Evolutionary conservation across 2,113 vertebrate species (phyloP), one percentile per base, ranked within the genome.

Genomic region (Gymnarchus niloticus): DNA sequence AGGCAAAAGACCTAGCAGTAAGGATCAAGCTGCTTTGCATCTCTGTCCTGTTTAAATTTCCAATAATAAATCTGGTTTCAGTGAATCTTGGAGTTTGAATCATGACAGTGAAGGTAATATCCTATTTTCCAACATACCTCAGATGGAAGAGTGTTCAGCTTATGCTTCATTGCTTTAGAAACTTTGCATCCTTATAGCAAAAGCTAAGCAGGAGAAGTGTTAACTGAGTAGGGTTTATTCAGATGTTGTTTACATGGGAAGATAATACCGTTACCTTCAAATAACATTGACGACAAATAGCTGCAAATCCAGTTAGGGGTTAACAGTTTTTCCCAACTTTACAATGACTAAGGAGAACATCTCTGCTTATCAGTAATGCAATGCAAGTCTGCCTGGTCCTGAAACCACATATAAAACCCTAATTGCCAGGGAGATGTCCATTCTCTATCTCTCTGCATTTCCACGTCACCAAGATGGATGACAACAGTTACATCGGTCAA

Each of bases 301-400:
- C n/a, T 48, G 44, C n/a, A 80, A 80, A 80, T 80, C 21, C 9
- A 80, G 21, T n/a, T 49, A 25, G 6, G 41, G 44, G 23, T 49
- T 48, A 5, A 23, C 41, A 49, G 81, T 44, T 56, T 73, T 76
- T 81, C 78, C 6, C 25, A 52, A 48, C 81, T 59, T 78, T 44
- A 52, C 54, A 78, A 59, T 87, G 78, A 89, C 88, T 84, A 89
- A 91, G 89, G 83, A 89, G 69, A 82, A 89, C 14, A 19, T 69
- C 65, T 86, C 61, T 41, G 4, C 83, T 87, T 56, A 85, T 78
- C 88, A 81, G 82, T 88, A 89, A 90, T 89, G 77, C 90, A 87
- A 92, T 92, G 90, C 89, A 77, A 85, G 88, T 86, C 87, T 84
- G 81, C 85, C 87, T 86, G 65, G 80, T 88, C 90, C 86, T 83